Evolutionary conservation across 2,113 vertebrate genomes (phyloP), one percentile per base, ranked within the genome.

Genomic region (Phocoena sinus): DNA sequence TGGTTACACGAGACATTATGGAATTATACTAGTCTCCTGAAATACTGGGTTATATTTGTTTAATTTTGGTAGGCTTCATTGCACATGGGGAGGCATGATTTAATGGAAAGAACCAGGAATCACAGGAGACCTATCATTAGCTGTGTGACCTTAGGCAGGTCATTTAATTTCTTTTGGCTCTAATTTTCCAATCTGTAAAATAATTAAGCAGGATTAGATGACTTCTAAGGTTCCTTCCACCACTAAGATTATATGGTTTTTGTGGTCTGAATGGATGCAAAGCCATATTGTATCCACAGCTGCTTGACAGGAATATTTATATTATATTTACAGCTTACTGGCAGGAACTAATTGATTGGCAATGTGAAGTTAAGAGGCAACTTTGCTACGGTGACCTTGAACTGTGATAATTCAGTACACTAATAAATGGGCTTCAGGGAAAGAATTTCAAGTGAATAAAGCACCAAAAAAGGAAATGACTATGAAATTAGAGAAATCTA

Each of bases 141-240:
- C 53, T 71, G 28, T n/a, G 33, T 76, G 60, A 92, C 21, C 23
- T 76, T 84, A 94, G 44, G 33, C 47, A 60, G 50, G 53, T 91
- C 94, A 94, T 36, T 84, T 91, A 85, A 76, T 85, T 91, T 67
- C 80, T 97, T 92, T 94, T 89, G 63, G 36, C 18, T n/a, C 23
- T 36, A 83, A 20, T 95, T 91, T 95, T 85, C n/a, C 63, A 33
- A 93, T 47, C 44, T 96, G 44, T 88, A 94, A 96, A 96, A 94
- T 94, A 88, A 94, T 84, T 97, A 91, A 91, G 38, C 73, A 81
- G 90, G 67, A 97, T 89, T 93, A 85, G 47, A 67, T 89, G 65
- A 84, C 12, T n/a, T 76, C 31, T 80, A 94, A 68, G 9, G 1
- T 76, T 97, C 20, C 70, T 86, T 86, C 33, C 6, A 60, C 23